phyloP scores from a whole-genome alignment of 2,113 vertebrate species.

The Brachypodius melanocephalos region DNA sequence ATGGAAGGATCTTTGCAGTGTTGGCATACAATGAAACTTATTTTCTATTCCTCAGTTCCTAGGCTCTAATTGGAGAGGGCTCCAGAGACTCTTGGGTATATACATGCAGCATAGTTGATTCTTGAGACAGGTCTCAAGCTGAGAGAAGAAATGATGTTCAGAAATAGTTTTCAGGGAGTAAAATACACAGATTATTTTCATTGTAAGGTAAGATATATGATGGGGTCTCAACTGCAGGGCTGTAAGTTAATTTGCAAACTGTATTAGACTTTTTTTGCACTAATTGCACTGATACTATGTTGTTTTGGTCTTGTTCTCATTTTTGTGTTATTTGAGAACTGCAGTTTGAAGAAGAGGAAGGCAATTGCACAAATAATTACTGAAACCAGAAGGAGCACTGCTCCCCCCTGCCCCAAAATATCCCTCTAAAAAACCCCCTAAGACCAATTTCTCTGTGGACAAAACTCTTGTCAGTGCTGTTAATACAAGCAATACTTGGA shows the following conservation, averaged over 20 bases:
- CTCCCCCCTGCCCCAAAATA: not conserved
- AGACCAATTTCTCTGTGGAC: not conserved
- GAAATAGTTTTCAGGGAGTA: not conserved
- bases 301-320: not conserved
- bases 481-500: constrained; percentile 31
- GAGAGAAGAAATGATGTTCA: not conserved
- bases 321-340: not conserved
- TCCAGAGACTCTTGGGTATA: not conserved
- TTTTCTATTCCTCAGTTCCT: not conserved
- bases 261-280: not conserved
- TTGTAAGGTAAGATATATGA: not conserved
- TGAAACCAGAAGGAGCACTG: not conserved
- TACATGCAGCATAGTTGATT: not conserved
- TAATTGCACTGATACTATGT: not conserved
- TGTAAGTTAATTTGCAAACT: not conserved
- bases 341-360: not conserved
- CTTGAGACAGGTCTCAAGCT: not conserved
- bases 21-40: not conserved
- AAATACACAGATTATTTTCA: not conserved
- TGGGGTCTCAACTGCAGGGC: not conserved
- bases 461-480: constrained; percentile 40
- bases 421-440: not conserved
- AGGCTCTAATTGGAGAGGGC: not conserved
- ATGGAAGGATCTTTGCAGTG: not conserved
- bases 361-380: not conserved